Evolutionary conservation across 1,140 invertebrate species (phyloP).

Genomic region (Brachionus rubens): DNA sequence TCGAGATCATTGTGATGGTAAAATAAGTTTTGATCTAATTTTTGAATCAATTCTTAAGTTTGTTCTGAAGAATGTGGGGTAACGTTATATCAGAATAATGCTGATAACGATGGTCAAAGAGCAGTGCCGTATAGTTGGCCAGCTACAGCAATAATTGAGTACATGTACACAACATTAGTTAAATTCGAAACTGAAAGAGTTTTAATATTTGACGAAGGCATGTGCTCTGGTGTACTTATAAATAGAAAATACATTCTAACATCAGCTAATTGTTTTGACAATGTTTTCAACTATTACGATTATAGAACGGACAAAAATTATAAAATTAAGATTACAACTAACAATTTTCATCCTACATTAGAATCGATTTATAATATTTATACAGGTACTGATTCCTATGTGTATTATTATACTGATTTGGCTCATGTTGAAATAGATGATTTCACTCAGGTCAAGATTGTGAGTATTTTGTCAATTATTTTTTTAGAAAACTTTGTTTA

Average conservation of each 20-base stretch:
- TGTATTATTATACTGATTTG: constrained; percentile 4
- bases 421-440: neutral
- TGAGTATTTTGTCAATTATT: neutral
- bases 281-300: neutral
- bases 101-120: neutral
- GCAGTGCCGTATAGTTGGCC: constrained; percentile 36
- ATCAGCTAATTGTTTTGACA: neutral
- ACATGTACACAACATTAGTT: neutral
- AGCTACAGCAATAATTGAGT: constrained; percentile 10
- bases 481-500: too few relatives aligned
- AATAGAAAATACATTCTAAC: constrained; percentile 20
- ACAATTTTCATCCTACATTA: constrained; percentile 2
- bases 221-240: neutral
- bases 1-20: constrained; percentile 25
- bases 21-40: too few relatives aligned
- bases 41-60: too few relatives aligned
- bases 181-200: neutral
- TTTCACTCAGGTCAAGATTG: constrained; percentile 9
- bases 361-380: constrained; percentile 19
- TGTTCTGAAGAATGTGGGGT: constrained; percentile 6
- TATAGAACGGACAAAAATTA: neutral
- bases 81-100: constrained; percentile 5
- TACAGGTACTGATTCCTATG: neutral
- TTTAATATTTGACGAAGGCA: neutral
- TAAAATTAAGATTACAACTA: neutral